Percentiles rank a stretch among this genome's conserved stretches.
Evolutionary conservation across 2,888 invertebrate genomes (phyloP).

Genomic region (Pterostichus madidus): DNA sequence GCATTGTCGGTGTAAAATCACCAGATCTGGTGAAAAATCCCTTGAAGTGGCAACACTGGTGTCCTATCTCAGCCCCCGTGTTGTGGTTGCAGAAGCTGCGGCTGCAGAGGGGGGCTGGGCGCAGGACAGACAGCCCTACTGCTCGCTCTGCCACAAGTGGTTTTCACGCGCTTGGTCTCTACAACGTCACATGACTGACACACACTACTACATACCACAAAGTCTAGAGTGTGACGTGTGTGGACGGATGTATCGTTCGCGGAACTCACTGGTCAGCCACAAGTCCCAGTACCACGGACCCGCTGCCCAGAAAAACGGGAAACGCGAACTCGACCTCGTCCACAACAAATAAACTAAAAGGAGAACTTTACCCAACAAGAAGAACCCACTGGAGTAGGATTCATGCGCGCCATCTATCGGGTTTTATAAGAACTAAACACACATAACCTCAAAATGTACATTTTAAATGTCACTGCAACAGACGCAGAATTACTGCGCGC

Average conservation of each 20-base stretch:
- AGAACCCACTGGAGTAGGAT: no score
- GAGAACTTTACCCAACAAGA: no score
- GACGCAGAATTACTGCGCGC: no score
- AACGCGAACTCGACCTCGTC: not conserved
- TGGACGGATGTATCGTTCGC: conserved; percentile 77
- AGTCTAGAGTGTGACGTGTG: conserved; percentile 77
- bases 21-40: not conserved
- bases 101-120: conserved; percentile 69
- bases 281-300: conserved; percentile 77
- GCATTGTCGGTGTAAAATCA: no score
- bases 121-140: conserved; percentile 71
- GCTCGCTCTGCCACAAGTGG: conserved; percentile 77
- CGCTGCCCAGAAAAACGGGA: not conserved
- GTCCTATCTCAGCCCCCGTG: conserved; percentile 62
- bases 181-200: conserved; percentile 78
- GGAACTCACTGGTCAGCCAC: conserved; percentile 78
- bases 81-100: conserved; percentile 70
- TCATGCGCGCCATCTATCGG: no score
- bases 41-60: conserved; percentile 6
- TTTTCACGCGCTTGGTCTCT: conserved; percentile 79
- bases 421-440: no score
- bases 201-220: conserved; percentile 78
- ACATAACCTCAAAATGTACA: no score
- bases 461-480: no score
- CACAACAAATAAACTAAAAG: not conserved